Conservation (phyloP, 2,113 vertebrate genomes). For the Monarcha castaneiventris region DNA sequence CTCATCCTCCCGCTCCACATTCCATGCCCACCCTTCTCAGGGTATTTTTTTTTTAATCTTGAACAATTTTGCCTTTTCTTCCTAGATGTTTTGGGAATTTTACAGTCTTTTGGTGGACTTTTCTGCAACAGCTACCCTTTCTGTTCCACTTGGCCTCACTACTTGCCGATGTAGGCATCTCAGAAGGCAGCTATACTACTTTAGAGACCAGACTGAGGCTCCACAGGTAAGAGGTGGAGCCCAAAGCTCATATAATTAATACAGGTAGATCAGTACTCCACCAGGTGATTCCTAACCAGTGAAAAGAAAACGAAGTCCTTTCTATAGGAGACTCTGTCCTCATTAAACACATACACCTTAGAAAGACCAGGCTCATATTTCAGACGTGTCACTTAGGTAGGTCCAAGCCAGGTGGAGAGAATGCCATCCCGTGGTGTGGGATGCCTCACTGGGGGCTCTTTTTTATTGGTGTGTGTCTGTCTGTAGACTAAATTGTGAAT, state of each 20-base stretch:
- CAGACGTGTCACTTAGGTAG: not conserved
- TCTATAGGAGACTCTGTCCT: not conserved
- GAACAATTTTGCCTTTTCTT: not conserved
- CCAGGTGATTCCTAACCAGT: not conserved
- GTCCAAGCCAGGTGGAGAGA: not conserved
- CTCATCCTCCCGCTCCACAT: not conserved
- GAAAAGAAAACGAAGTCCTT: not conserved
- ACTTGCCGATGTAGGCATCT: not conserved
- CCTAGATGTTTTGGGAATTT: not conserved
- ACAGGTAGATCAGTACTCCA: not conserved
- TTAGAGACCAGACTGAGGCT: not conserved
- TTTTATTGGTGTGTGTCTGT: not conserved
- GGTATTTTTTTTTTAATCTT: not conserved
- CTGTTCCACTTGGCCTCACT: not conserved
- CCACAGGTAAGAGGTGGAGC: not conserved
- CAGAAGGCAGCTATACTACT: not conserved
- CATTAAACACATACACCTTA: not conserved
- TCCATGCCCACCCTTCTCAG: not conserved
- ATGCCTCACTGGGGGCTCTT: not conserved
- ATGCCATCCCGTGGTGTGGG: not conserved
- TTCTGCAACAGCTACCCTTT: not conserved
- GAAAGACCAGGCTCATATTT: not conserved
- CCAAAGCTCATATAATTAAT: not conserved
- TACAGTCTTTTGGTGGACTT: not conserved
- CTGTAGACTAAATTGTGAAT: not conserved